A percentile compares a stretch with the other conserved stretches of the same genome.
These are phyloP conservation scores for Drosophila santomea DNA, from an alignment of 1,140 invertebrate genomes.

Conservation along the genomic window DNA sequence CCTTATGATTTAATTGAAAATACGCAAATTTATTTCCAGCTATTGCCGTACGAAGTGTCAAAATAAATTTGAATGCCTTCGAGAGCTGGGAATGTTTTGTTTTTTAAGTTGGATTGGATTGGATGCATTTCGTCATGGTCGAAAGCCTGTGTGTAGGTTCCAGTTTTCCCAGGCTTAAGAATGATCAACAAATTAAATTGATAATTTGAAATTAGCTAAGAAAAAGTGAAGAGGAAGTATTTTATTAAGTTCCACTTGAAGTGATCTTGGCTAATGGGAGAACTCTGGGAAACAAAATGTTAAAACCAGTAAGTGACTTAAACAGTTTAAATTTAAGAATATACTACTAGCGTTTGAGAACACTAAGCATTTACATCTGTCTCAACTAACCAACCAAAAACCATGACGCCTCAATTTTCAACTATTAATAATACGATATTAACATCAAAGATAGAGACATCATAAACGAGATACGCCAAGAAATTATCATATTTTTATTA, in stretches of 20 bases:
- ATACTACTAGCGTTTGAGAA: background rate
- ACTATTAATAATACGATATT: constrained; percentile 39
- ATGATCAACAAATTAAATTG: constrained; percentile 29
- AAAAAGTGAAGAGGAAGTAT: constrained; percentile 6
- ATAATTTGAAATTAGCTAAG: constrained; percentile 18
- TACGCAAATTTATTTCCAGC: constrained; percentile 58
- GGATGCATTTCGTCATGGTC: constrained; percentile 28
- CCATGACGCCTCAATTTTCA: constrained; percentile 52
- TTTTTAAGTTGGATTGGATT: constrained; percentile 4
- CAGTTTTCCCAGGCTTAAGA: constrained; percentile 27
- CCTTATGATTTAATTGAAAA: constrained; percentile 63
- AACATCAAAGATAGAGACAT: constrained; percentile 61
- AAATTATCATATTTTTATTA: constrained; percentile 62
- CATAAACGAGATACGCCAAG: constrained; percentile 31
- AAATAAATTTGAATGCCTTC: constrained; percentile 44
- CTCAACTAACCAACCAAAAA: background rate
- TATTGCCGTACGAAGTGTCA: constrained; percentile 24
- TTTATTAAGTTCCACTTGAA: constrained; percentile 12
- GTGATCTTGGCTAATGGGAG: background rate
- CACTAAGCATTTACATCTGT: constrained; percentile 20
- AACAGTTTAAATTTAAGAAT: background rate
- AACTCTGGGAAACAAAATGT: background rate
- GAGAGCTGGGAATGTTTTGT: constrained; percentile 19
- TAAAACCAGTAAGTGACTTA: background rate
- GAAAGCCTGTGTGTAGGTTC: constrained; percentile 17